Evolutionary conservation across 2,113 vertebrate species (phyloP).

Genomic region (Gracilinanus agilis): DNA sequence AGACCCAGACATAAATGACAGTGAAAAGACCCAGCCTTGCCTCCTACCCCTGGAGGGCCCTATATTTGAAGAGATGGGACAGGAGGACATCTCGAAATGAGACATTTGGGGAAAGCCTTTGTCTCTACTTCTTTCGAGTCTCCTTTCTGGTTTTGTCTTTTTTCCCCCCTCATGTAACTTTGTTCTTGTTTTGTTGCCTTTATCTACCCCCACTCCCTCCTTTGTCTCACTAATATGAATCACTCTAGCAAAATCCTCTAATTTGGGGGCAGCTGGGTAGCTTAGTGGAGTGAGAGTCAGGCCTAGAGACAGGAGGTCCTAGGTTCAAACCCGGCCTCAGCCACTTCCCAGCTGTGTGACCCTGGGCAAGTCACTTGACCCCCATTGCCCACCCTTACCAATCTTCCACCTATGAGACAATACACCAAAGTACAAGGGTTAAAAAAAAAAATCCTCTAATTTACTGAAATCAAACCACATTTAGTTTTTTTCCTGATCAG

Average conservation of each 20-base stretch:
- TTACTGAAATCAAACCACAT: constrained; percentile 34
- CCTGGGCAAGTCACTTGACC: too few species aligned
- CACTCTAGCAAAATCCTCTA: constrained; percentile 25
- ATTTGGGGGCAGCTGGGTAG: too few species aligned
- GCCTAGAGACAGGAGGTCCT: too few species aligned
- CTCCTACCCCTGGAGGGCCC: constrained; percentile 11
- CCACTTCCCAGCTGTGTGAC: too few species aligned
- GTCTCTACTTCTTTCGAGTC: constrained; percentile 19
- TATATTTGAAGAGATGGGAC: constrained; percentile 7
- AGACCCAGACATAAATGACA: constrained; percentile 23
- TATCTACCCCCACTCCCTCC: not conserved
- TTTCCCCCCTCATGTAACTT: not conserved
- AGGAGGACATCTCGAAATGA: constrained; percentile 36
- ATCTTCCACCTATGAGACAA: too few species aligned
- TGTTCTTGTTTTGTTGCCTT: constrained; percentile 14
- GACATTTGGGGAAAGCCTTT: constrained; percentile 10
- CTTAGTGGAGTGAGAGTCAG: too few species aligned
- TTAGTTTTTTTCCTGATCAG: constrained; percentile 41
- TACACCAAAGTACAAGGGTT: too few species aligned
- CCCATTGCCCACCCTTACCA: too few species aligned
- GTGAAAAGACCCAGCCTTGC: constrained; percentile 31
- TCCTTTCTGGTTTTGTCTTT: constrained; percentile 28
- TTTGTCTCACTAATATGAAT: constrained; percentile 52
- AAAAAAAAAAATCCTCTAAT: constrained; percentile 51
- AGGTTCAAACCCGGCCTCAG: too few species aligned